Percentiles rank a stretch among this genome's conserved stretches.
These are phyloP conservation scores for Xanthia icteritia DNA, from an alignment of 2,888 invertebrate genomes.

Conservation along the genomic window DNA sequence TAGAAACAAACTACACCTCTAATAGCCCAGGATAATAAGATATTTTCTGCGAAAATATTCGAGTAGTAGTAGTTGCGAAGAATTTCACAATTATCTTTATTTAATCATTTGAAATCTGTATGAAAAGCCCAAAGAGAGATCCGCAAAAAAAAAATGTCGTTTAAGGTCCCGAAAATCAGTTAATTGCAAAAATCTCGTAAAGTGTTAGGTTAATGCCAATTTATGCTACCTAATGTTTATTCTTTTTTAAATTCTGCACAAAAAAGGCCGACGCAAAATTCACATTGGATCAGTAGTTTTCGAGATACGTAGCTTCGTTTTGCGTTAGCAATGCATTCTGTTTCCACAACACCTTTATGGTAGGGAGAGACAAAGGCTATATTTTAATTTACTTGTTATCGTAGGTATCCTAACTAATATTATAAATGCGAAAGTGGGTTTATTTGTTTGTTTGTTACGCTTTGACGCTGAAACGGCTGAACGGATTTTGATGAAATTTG, in stretches of 20 bases:
- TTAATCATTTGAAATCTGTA: background rate
- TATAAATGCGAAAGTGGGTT: too few species aligned
- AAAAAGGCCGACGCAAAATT: background rate
- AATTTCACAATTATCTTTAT: background rate
- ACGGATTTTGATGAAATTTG: too few species aligned
- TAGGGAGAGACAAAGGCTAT: background rate
- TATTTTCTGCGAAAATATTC: background rate
- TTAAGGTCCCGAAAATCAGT: background rate
- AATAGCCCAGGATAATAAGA: background rate
- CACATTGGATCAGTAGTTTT: background rate
- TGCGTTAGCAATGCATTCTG: too few species aligned
- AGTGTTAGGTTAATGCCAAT: background rate
- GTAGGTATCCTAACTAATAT: background rate
- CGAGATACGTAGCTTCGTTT: background rate
- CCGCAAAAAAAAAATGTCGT: background rate
- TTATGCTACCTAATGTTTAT: background rate
- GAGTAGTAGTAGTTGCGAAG: too few species aligned
- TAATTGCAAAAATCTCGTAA: background rate
- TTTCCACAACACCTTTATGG: background rate
- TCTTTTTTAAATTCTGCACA: background rate
- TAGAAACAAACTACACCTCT: background rate
- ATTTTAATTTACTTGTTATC: background rate
- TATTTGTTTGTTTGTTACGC: too few species aligned
- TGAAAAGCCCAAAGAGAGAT: background rate
- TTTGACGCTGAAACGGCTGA: too few species aligned